Conservation (phyloP, 2,113 vertebrate species). For the Lamprologus ornatipinnis region DNA sequence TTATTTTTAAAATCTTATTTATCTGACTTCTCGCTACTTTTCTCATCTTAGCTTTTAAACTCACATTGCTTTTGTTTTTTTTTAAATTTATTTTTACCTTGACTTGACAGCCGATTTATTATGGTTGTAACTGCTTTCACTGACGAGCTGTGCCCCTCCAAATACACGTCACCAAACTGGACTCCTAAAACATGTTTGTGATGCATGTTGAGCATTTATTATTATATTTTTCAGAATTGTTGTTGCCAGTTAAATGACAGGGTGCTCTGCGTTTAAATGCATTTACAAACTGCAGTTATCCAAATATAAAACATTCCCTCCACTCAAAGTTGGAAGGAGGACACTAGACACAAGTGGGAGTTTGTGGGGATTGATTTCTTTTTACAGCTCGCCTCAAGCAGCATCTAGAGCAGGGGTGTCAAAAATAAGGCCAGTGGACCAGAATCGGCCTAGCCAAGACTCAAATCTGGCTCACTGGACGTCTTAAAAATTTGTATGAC, state of each 20-base stretch:
- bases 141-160: neutral
- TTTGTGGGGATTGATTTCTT: accelerated
- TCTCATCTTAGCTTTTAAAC: neutral
- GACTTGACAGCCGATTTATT: accelerated
- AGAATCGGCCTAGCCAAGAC: neutral
- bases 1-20: accelerated
- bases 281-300: neutral
- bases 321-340: neutral
- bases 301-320: neutral
- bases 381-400: neutral
- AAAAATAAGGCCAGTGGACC: neutral
- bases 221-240: neutral
- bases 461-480: accelerated
- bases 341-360: neutral
- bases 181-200: neutral
- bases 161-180: neutral
- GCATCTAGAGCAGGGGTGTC: neutral
- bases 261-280: neutral
- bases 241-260: neutral
- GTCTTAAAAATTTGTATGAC: accelerated
- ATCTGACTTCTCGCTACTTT: neutral
- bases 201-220: neutral
- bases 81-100: neutral
- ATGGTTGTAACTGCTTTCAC: neutral
- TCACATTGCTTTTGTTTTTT: neutral